Base-by-base conservation (phyloP, 2,797 vertebrate species). In the Gambelia wislizenii region DNA sequence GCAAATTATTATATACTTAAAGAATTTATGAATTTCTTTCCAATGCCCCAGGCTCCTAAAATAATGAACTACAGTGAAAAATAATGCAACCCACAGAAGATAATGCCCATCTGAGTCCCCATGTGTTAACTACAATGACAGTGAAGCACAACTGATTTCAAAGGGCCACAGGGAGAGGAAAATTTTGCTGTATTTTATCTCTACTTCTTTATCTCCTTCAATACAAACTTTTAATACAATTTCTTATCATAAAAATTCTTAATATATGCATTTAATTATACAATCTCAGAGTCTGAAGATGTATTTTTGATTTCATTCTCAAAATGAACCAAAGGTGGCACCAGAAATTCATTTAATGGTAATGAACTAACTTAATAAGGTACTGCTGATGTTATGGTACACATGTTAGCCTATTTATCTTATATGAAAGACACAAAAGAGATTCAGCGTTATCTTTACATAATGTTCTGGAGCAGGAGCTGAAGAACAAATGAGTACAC, bases 291-390 rank as follows among this genome's bases (percentile, higher is more conserved):
- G 30, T 27, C 80, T 44, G 64, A 64, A 64, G 36, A 39, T 25
- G 27, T 27, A 61, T 25, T 2, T 87, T 79, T 39, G 89, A 83
- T 87, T 94, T 94, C 92, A 87, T 94, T 94, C 94, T 95, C 93
- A 64, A 82, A 88, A 89, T 12, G 94, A 93, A 90, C 94, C 94
- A 89, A 92, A 95, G 94, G 95, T 86, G 95, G 95, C 93, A 89
- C 95, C 94, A 92, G 85, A 87, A 94, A 95, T 89, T 93, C 94
- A 93, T 91, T 95, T 94, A 91, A 89, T 16, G 83, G 67, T 87
- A 90, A 92, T 4, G 54, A 90, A 92, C 89, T 83, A 36, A 84
- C 1, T 89, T 86, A 90, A 14, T 33, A 61, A 54, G 56, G 13
- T 84, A 84, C 33, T 87, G 20, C 54, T 91, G 67, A 93, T 1